These are phyloP conservation scores for Euschistus heros DNA, from an alignment of 1,140 invertebrate genomes.

Conservation along the genomic window DNA sequence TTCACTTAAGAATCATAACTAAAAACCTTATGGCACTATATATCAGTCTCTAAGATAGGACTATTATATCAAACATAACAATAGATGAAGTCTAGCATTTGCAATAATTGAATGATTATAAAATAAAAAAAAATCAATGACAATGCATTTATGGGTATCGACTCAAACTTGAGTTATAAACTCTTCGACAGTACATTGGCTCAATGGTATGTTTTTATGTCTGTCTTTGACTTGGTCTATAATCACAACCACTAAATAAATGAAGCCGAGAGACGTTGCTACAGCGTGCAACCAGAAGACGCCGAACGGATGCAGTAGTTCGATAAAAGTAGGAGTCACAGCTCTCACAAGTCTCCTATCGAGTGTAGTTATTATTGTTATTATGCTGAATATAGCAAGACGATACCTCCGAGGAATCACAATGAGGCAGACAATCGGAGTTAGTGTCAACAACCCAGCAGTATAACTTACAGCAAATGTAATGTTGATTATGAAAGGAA, in stretches of 20 bases:
- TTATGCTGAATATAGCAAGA: not conserved
- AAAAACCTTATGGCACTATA: too few relatives aligned
- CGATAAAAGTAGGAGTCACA: not conserved
- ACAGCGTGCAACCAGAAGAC: constrained; percentile 10
- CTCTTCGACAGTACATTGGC: not conserved
- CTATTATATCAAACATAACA: too few relatives aligned
- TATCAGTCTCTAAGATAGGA: too few relatives aligned
- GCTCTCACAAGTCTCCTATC: not conserved
- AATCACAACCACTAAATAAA: not conserved
- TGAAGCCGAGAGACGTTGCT: not conserved
- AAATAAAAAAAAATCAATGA: too few relatives aligned
- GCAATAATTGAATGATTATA: too few relatives aligned
- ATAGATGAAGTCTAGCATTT: too few relatives aligned
- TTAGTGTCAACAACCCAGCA: not conserved
- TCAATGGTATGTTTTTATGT: not conserved
- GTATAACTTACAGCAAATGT: not conserved
- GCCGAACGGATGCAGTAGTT: constrained; percentile 1
- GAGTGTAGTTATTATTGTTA: not conserved
- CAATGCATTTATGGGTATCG: too few relatives aligned
- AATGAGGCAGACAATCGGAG: not conserved
- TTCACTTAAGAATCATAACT: too few relatives aligned
- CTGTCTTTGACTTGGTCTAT: not conserved
- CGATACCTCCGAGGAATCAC: not conserved
- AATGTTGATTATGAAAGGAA: not conserved
- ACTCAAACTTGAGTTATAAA: constrained; percentile 11